Conservation (phyloP, 1,140 invertebrate species). For the Papilio polyxenes region DNA sequence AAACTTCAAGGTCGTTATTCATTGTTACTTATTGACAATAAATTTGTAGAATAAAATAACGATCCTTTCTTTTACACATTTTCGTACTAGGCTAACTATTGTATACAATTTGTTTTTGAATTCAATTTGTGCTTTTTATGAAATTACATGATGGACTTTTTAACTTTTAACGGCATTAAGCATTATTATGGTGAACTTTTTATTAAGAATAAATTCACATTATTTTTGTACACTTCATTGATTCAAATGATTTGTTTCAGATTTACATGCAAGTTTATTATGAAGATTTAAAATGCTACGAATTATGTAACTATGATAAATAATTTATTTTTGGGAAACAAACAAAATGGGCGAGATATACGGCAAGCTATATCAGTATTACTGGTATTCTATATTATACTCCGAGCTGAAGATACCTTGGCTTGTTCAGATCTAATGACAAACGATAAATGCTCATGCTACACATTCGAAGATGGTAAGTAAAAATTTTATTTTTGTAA, state of each 20-base stretch:
- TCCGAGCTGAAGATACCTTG: slow-evolving; percentile 77
- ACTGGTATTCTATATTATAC: slow-evolving; percentile 69
- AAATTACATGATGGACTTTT: not conserved
- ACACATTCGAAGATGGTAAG: slow-evolving; percentile 75
- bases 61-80: not conserved
- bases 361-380: slow-evolving; percentile 73
- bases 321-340: slow-evolving; percentile 63
- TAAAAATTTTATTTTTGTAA: slow-evolving; percentile 35
- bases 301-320: slow-evolving; percentile 78
- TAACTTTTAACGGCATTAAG: not conserved
- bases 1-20: slow-evolving; percentile 2
- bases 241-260: slow-evolving; percentile 57
- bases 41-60: not conserved
- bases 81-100: not conserved
- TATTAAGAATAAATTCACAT: too few species aligned
- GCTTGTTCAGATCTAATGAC: slow-evolving; percentile 66
- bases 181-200: too few species aligned
- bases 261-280: slow-evolving; percentile 44
- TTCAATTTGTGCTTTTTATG: not conserved
- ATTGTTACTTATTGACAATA: not conserved
- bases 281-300: slow-evolving; percentile 55
- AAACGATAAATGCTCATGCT: slow-evolving; percentile 75
- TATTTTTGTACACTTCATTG: not conserved
- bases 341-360: slow-evolving; percentile 64
- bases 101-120: slow-evolving; percentile 1